Base-by-base conservation (phyloP, 2,113 vertebrate genomes). In the Phasianus colchicus region DNA sequence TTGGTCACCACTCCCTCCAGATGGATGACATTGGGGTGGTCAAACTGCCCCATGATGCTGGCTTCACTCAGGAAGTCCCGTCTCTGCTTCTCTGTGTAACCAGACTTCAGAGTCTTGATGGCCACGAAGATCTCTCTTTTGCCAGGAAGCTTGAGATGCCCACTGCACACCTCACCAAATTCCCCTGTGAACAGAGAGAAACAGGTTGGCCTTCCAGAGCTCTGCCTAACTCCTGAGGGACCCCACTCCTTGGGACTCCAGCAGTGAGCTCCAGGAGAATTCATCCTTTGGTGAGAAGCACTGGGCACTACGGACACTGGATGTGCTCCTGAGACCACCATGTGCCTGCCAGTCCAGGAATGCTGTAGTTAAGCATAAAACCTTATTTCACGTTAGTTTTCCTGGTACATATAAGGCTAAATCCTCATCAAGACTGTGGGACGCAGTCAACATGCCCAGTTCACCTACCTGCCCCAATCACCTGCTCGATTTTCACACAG, bases 21-120 rank as follows among this genome's bases (percentile, higher is more conserved):
- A 89, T 98, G 99, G 96, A 99, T 99, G 97, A 99, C 98, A 2
- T 99, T 99, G 74, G 99, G 99, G 83, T 99, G 99, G 94, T 99
- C 99, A 0, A 99, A 99, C 97, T 99, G 99, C 18, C 98, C 99
- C 99, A 99, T 99, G 98, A 99, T 99, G 98, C 99, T 99, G 78
- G 99, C 99, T 94, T 99, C 99, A 0, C 99, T 99, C 91, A 99
- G 97, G 96, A 99, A 99, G 95, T 99, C 99, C 71, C 99, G 93
- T 64, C 99, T 97, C 90, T 99, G 99, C 96, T 99, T 99, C 90
- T 99, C 99, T 0, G 99, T 99, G 95, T 99, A 99, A 61, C 99
- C 99, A 0, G 99, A 98, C 96, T 99, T 99, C 67, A 99, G 98
- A 0, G 99, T 99, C 93, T 99, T 99, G 95, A 99, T 99, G 93